Conservation (phyloP, 2,113 vertebrate species). For the Semnornis frantzii region DNA sequence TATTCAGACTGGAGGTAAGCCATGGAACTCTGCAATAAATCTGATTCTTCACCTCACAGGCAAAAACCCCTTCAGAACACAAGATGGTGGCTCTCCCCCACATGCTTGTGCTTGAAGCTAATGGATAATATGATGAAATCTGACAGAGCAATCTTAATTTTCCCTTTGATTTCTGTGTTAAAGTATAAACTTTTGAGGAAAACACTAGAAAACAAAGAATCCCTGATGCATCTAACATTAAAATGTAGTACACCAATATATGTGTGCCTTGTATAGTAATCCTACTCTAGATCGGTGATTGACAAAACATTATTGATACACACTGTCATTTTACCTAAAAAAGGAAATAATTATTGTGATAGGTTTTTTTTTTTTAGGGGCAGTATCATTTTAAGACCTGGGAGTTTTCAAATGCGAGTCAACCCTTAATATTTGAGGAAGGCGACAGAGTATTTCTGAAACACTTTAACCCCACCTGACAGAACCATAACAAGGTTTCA, state of each 20-base stretch:
- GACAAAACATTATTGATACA: not conserved
- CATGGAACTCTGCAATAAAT: not conserved
- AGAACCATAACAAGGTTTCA: conserved; percentile 13
- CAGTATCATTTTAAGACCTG: not conserved
- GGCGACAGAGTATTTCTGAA: not conserved
- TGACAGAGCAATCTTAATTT: not conserved
- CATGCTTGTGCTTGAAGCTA: not conserved
- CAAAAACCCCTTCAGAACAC: not conserved
- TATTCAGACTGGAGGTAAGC: not conserved
- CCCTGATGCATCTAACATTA: not conserved
- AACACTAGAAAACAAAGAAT: not conserved
- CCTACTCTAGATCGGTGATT: not conserved
- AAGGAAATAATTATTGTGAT: not conserved
- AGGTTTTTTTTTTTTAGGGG: not conserved
- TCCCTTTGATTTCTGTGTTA: not conserved
- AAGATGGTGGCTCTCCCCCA: not conserved
- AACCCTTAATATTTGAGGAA: not conserved
- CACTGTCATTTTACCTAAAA: not conserved
- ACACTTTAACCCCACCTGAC: not conserved
- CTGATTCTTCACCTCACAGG: not conserved
- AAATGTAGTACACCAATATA: not conserved
- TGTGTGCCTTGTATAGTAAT: accelerated
- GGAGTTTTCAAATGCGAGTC: not conserved
- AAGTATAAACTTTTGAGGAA: not conserved
- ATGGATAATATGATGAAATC: not conserved